Percentiles rank a stretch among this genome's conserved stretches.
These are phyloP conservation scores for Tenthredo mesomela DNA, from an alignment of 2,888 invertebrate genomes.

Conservation along the genomic window DNA sequence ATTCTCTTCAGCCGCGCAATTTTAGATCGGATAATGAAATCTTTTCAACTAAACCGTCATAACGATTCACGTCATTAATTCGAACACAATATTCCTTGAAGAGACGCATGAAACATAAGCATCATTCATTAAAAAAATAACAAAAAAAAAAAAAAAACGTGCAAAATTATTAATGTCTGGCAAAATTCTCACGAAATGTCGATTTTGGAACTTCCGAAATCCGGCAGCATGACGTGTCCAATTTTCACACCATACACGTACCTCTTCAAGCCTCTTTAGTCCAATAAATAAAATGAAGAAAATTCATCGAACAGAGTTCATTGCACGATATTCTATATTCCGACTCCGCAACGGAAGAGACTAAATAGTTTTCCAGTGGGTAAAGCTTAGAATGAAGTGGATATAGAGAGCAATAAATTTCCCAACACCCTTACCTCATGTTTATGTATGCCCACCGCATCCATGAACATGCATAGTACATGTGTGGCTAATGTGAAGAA, in stretches of 20 bases:
- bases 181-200: too few species aligned
- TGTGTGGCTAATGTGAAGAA: background rate
- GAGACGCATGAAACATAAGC: too few species aligned
- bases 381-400: background rate
- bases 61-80: background rate
- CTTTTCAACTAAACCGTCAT: background rate
- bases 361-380: background rate
- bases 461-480: background rate
- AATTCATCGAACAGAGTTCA: background rate
- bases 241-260: too few species aligned
- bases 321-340: background rate
- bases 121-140: too few species aligned
- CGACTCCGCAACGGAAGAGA: background rate
- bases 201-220: too few species aligned
- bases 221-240: background rate
- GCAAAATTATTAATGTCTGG: too few species aligned
- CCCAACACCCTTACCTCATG: slow-evolving; percentile 6
- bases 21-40: slow-evolving; percentile 3
- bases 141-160: too few species aligned
- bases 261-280: too few species aligned
- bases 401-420: background rate
- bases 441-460: slow-evolving; percentile 4
- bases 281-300: background rate
- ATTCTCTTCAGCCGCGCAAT: background rate
- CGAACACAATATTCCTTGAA: background rate